These are phyloP conservation scores for Picathartes gymnocephalus DNA, from an alignment of 2,113 vertebrate species.

Conservation along the genomic window DNA sequence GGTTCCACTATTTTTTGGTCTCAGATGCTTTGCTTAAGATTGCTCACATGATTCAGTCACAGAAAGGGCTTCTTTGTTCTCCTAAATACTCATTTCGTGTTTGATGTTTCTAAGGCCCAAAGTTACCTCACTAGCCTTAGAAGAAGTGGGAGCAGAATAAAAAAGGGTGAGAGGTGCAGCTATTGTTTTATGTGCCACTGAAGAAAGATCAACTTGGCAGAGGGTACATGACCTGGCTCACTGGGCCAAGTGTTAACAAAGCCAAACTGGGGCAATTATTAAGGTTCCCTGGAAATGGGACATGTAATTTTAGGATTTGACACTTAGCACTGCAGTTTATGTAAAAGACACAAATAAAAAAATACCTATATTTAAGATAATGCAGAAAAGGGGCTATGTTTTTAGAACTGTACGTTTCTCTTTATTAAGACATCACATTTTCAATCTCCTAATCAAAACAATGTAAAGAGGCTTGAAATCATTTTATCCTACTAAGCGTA, in stretches of 20 bases:
- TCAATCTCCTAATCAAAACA: constrained; percentile 56
- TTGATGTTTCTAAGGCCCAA: not conserved
- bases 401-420: constrained; percentile 10
- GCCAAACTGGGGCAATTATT: not conserved
- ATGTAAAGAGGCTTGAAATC: constrained; percentile 64
- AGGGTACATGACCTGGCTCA: not conserved
- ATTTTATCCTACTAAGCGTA: constrained; percentile 65
- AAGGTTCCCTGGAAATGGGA: not conserved
- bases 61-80: not conserved
- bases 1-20: not conserved
- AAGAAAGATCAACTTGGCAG: not conserved
- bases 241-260: not conserved
- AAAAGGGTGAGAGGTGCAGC: not conserved
- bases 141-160: not conserved
- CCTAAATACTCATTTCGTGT: not conserved
- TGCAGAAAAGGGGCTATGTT: not conserved
- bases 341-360: not conserved
- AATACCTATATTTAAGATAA: not conserved
- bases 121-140: not conserved
- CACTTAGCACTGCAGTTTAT: not conserved
- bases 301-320: not conserved
- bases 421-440: constrained; percentile 67
- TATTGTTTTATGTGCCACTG: not conserved
- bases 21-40: not conserved
- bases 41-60: not conserved